Conservation (phyloP, 2,113 vertebrate species). For the Upupa epops region DNA sequence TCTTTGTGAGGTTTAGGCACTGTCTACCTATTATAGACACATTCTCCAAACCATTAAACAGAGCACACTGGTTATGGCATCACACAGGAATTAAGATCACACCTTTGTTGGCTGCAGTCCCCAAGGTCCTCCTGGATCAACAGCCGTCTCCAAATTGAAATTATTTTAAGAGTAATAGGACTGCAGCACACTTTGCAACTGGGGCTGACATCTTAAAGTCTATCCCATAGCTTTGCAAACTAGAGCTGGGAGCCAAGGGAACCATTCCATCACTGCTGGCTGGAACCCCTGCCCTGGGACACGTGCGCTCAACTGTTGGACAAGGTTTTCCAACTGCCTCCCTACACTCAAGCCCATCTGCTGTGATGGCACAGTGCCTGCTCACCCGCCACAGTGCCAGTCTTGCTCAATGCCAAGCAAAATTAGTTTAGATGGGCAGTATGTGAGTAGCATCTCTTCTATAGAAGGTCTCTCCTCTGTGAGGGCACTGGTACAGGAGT, state of each 20-base stretch:
- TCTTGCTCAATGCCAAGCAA: not conserved
- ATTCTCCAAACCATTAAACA: not conserved
- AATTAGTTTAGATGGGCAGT: constrained; percentile 32
- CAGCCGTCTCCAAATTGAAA: not conserved
- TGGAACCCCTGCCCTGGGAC: not conserved
- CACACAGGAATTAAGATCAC: not conserved
- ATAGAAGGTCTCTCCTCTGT: not conserved
- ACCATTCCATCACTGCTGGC: not conserved
- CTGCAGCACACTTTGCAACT: not conserved
- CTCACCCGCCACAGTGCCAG: not conserved
- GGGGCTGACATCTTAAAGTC: not conserved
- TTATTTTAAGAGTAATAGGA: not conserved
- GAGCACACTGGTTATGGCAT: not conserved
- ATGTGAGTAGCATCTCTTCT: not conserved
- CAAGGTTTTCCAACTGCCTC: not conserved
- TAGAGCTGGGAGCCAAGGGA: not conserved
- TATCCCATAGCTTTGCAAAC: not conserved
- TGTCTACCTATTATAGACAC: not conserved
- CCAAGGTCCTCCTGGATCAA: not conserved
- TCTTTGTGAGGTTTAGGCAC: not conserved
- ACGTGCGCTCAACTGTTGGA: not conserved
- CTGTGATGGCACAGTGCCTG: not conserved
- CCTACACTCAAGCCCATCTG: constrained; percentile 43
- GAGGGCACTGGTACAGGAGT: not conserved
- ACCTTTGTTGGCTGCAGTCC: not conserved